Percentiles rank a stretch among this genome's conserved stretches.
phyloP scores from a whole-genome alignment of 1,140 invertebrate species.

The Drosophila mojavensis region DNA sequence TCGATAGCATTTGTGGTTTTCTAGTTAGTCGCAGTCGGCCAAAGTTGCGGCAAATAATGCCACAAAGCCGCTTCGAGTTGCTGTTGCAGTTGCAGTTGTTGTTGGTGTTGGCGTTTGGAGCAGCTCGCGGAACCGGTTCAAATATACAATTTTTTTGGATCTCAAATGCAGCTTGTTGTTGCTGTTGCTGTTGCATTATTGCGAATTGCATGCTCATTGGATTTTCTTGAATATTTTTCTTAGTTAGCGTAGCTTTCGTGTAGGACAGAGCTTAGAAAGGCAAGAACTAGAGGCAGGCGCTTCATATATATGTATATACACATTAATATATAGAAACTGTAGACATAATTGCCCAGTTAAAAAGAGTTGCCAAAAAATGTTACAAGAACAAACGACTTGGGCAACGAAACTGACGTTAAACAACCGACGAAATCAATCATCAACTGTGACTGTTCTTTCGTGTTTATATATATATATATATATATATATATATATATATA shows the following conservation, averaged over 20 bases:
- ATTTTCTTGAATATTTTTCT: conserved; percentile 44
- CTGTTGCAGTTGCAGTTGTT: conserved; percentile 45
- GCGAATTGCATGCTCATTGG: conserved; percentile 66
- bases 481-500: no score
- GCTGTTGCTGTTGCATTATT: conserved; percentile 49
- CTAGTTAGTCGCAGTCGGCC: conserved; percentile 51
- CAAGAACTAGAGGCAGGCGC: conserved; percentile 3
- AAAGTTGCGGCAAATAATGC: conserved; percentile 53
- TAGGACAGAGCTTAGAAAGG: conserved; percentile 6
- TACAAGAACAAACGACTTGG: conserved; percentile 16
- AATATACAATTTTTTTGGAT: conserved; percentile 77
- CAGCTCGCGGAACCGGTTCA: conserved; percentile 66
- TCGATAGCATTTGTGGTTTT: conserved; percentile 57
- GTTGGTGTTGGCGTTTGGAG: conserved; percentile 40
- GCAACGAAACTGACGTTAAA: conserved; percentile 43
- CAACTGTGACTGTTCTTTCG: background rate
- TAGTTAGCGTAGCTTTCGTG: conserved; percentile 6
- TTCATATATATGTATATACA: background rate
- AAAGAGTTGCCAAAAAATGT: no score
- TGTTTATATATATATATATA: no score
- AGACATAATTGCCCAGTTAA: no score
- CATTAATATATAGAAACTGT: no score
- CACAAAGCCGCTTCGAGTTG: conserved; percentile 56
- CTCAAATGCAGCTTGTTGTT: conserved; percentile 58
- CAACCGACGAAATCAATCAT: background rate